phyloP scores from a whole-genome alignment of 64 coral and sea anemone genomes.

The Stichodactyla mertensii region DNA sequence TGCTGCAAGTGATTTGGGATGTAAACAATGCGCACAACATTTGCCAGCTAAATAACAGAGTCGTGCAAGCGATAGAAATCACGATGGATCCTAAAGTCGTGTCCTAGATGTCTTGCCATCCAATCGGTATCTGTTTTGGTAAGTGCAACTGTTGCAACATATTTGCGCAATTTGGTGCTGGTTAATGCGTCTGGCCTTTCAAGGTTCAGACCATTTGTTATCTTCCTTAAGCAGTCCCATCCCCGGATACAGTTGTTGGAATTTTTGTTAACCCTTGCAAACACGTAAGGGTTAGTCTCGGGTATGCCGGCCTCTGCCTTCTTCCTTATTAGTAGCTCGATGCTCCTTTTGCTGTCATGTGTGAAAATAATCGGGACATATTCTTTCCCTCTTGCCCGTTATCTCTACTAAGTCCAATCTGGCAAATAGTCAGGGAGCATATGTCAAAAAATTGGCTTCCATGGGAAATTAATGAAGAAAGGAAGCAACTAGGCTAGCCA shows the following conservation, averaged over 20 bases:
- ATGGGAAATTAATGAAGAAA: too few species aligned
- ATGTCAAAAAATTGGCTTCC: too few species aligned
- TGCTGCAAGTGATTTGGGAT: too few species aligned
- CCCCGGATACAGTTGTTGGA: not conserved
- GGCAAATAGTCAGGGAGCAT: too few species aligned
- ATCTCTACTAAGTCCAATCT: not conserved
- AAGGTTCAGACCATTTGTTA: not conserved
- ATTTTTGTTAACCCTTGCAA: not conserved
- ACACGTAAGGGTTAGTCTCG: not conserved
- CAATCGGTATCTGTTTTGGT: not conserved
- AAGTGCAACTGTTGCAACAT: conserved; percentile 16
- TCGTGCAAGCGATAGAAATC: not conserved
- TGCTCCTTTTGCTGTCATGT: not conserved
- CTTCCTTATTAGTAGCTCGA: not conserved
- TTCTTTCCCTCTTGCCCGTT: not conserved
- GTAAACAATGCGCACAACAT: too few species aligned
- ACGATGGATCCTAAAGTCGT: not conserved
- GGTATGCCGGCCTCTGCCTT: not conserved
- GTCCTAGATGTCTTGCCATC: not conserved
- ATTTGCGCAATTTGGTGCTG: not conserved
- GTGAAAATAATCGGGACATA: not conserved
- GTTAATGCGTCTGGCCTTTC: not conserved
- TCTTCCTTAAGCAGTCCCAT: not conserved
- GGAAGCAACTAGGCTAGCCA: too few species aligned
- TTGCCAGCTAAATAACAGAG: not conserved